Base-by-base conservation (phyloP, 2,888 invertebrate genomes). In the Therioaphis trifolii region DNA sequence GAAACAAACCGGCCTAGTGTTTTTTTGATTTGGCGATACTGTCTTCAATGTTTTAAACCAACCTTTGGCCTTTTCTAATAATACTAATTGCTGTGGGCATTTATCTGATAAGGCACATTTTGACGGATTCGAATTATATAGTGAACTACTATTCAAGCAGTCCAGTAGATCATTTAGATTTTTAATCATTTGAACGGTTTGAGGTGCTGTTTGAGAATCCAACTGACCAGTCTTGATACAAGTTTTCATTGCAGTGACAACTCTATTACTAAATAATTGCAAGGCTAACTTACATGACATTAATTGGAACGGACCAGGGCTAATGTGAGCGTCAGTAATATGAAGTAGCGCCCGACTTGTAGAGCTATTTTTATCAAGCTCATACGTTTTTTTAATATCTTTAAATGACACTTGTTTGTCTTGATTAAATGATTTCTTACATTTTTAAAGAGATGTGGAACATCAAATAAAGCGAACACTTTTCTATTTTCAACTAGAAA, bases 241-340 rank as follows among this genome's bases (percentile, higher is more conserved):
- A 24, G 86, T 85, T 43, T 84, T 74, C 77, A 86, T 78, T 61
- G 86, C 87, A 35, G 86, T 75, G 18, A 85, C 76, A 11, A 86
- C 85, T 1, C 87, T 84, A 29, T 85, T 85, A 84, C 86, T 87
- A 55, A 87, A 87, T 75, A 86, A 68, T 85, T 87, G 87, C 0
- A 86, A 74, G 7, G 86, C 87, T 27, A 86, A 84, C 35, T 79
- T 84, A 21, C 86, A 86, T 49, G 84, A 86, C 86, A 87, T 86
- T 77, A 85, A 85, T 66, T 86, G 85, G 84, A 87, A 87, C 21
- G 84, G 69, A 21, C 85, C 84, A 4, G 86, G 87, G 58, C 84
- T 61, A 11, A 87, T 69, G 61, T 86, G 87, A 18, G 78, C 63
- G 55, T 85, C 29, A 80, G n/a, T n/a, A n/a, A n/a, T n/a, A n/a